These are phyloP conservation scores for Psittacula echo DNA, from an alignment of 2,797 vertebrate genomes.

Conservation along the genomic window DNA sequence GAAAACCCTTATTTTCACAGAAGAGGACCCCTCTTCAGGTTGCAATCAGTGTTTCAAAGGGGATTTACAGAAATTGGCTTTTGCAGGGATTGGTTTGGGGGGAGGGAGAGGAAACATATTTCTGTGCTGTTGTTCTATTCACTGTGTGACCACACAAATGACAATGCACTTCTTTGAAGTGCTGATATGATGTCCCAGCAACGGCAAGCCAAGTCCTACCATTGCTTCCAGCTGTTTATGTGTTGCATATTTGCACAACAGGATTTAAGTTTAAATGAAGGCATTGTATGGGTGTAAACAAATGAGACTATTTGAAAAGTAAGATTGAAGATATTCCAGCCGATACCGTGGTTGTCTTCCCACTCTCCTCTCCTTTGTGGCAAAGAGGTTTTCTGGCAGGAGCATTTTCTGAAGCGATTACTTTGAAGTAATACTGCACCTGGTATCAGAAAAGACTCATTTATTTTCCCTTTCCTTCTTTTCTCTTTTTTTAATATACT, in stretches of 20 bases:
- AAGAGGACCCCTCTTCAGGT: background rate
- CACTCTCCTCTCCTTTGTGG: background rate
- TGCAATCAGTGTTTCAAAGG: background rate
- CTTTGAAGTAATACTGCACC: background rate
- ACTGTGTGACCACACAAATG: background rate
- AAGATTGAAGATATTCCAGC: background rate
- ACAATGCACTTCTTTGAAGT: background rate
- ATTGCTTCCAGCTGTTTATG: background rate
- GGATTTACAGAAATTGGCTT: background rate
- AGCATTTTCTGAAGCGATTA: background rate
- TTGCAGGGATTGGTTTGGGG: accelerated
- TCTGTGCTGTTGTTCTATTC: accelerated
- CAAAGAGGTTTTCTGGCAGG: background rate
- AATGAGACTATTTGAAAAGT: background rate
- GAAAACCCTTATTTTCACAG: background rate
- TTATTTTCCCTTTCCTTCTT: background rate
- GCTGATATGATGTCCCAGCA: background rate
- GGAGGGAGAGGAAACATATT: accelerated
- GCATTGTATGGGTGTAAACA: background rate
- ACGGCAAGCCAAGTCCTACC: background rate
- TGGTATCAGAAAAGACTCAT: background rate
- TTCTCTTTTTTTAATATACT: background rate
- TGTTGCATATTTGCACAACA: background rate
- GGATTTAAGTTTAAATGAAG: background rate
- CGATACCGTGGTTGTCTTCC: background rate